phyloP scores from a whole-genome alignment of 2,797 vertebrate species.

The Holocentrus rufus region DNA sequence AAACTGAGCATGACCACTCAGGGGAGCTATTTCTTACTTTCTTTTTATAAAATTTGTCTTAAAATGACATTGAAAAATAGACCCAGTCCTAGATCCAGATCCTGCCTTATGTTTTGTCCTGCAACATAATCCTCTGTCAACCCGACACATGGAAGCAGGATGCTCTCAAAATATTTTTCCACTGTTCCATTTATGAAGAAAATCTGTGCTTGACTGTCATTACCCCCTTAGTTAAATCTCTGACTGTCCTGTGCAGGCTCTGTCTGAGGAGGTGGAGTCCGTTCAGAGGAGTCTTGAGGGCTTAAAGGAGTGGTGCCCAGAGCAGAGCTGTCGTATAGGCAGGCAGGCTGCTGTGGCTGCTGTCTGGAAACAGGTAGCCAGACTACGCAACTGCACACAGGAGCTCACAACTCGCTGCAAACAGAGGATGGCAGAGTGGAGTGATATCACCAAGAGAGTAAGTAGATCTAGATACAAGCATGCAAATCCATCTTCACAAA shows the following conservation, averaged over 20 bases:
- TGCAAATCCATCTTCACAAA: not conserved
- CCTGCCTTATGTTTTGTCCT: too few species aligned
- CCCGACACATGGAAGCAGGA: too few species aligned
- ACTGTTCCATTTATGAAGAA: not conserved
- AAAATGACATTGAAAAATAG: not conserved
- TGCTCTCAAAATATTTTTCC: too few species aligned
- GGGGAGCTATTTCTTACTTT: too few species aligned
- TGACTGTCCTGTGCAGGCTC: conserved; percentile 56
- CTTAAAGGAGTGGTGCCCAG: conserved; percentile 78
- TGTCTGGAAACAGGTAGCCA: conserved; percentile 81
- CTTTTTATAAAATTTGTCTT: not conserved
- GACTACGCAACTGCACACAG: conserved; percentile 72
- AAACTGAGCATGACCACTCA: not conserved
- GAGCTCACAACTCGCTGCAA: conserved; percentile 80
- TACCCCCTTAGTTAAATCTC: not conserved
- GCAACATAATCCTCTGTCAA: too few species aligned
- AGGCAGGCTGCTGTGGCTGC: conserved; percentile 59
- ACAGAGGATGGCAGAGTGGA: conserved; percentile 86
- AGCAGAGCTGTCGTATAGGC: conserved; percentile 71
- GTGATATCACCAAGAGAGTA: conserved; percentile 84
- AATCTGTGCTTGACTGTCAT: not conserved
- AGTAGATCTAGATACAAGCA: conserved; percentile 58
- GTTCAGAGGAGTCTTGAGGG: conserved; percentile 59
- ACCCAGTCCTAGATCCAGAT: too few species aligned
- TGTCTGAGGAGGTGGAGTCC: conserved; percentile 65